Percentiles rank a stretch among this genome's conserved stretches.
These are phyloP conservation scores for Chrysotoxum bicinctum DNA, from an alignment of 2,888 invertebrate genomes.

Conservation along the genomic window DNA sequence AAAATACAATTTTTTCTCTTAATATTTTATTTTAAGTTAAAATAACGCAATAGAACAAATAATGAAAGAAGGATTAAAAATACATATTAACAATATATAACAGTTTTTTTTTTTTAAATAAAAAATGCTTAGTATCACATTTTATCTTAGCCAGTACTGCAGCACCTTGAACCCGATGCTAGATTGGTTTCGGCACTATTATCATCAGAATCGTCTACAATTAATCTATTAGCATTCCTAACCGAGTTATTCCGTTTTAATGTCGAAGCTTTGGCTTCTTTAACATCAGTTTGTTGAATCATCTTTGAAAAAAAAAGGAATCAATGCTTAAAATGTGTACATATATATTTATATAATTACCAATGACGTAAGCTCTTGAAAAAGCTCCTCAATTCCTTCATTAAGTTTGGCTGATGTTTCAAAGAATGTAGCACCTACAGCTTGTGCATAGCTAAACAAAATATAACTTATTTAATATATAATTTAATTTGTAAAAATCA, in stretches of 20 bases:
- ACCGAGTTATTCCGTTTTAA: slow-evolving; percentile 73
- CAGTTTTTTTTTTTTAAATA: slow-evolving; percentile 49
- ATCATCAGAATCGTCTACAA: slow-evolving; percentile 74
- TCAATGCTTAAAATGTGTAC: not conserved
- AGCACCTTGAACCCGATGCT: slow-evolving; percentile 62
- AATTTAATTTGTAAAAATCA: not conserved
- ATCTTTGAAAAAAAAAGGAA: slow-evolving; percentile 12
- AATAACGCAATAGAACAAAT: slow-evolving; percentile 37
- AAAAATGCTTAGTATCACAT: slow-evolving; percentile 68
- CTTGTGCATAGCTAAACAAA: slow-evolving; percentile 89
- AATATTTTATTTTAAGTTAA: slow-evolving; percentile 45
- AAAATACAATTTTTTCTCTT: not conserved
- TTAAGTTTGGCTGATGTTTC: slow-evolving; percentile 97
- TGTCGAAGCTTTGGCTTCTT: slow-evolving; percentile 65
- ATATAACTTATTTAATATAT: not conserved
- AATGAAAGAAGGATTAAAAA: slow-evolving; percentile 11
- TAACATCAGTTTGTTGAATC: slow-evolving; percentile 48
- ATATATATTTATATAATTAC: too few relatives aligned
- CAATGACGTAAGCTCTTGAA: slow-evolving; percentile 92
- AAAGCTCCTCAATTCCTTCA: slow-evolving; percentile 95
- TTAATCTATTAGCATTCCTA: slow-evolving; percentile 73
- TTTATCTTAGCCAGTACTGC: slow-evolving; percentile 70
- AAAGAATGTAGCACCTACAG: slow-evolving; percentile 95
- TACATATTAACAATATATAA: slow-evolving; percentile 65
- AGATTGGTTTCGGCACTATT: slow-evolving; percentile 52